Percentiles rank a stretch among this genome's conserved stretches.
Evolutionary conservation across 2,888 invertebrate genomes (phyloP).

Genomic region (Parnassius orleans): DNA sequence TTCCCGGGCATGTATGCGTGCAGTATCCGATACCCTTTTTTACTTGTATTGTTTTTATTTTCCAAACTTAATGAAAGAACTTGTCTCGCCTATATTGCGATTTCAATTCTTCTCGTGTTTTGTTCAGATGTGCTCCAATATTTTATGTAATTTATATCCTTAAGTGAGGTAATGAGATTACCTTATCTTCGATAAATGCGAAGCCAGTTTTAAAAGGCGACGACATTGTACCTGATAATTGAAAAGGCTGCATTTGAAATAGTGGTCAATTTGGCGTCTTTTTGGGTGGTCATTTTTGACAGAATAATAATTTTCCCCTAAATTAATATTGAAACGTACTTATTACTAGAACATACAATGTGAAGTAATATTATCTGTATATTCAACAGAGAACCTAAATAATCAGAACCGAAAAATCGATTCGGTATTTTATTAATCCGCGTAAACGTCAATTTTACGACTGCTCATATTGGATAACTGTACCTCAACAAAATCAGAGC

Average conservation of each 20-base stretch:
- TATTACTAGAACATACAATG: no score
- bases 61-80: conserved; percentile 77
- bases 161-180: conserved; percentile 25
- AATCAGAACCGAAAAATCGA: conserved; percentile 17
- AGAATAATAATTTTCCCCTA: background rate
- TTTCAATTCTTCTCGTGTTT: conserved; percentile 63
- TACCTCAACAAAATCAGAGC: conserved; percentile 27
- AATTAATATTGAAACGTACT: no score
- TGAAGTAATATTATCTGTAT: no score
- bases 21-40: conserved; percentile 74
- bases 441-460: conserved; percentile 26
- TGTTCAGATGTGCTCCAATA: conserved; percentile 42
- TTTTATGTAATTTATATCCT: conserved; percentile 38
- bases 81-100: conserved; percentile 70
- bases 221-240: background rate
- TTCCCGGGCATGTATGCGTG: conserved; percentile 72
- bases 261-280: background rate
- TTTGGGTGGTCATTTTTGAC: background rate
- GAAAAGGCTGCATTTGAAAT: conserved; percentile 1
- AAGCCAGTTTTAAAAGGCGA: conserved; percentile 9
- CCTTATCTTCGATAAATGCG: conserved; percentile 21
- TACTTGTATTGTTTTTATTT: conserved; percentile 79
- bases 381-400: conserved; percentile 13
- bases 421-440: conserved; percentile 21
- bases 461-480: conserved; percentile 22